Evolutionary conservation across 2,113 vertebrate species (phyloP).

Genomic region (Solenodon paradoxus): DNA sequence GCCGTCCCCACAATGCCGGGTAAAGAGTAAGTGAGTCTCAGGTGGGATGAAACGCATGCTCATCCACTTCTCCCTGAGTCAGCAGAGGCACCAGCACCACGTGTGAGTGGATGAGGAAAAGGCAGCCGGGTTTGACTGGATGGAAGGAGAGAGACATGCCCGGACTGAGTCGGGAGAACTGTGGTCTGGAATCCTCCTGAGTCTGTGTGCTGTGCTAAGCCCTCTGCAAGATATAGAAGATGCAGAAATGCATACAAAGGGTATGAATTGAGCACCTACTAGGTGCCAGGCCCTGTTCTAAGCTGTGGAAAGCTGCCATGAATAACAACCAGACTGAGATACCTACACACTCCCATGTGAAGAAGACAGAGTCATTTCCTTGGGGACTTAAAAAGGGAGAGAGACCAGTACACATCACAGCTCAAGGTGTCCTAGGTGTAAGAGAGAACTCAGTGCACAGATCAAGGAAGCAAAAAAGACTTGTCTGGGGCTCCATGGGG

Average conservation of each 20-base stretch:
- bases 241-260: background rate
- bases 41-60: rapidly evolving
- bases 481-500: rapidly evolving
- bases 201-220: background rate
- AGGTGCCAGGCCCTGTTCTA: background rate
- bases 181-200: background rate
- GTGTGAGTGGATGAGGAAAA: background rate
- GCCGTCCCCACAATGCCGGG: background rate
- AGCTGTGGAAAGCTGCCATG: background rate
- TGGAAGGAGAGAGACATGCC: background rate
- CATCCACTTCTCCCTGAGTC: background rate
- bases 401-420: too few species aligned
- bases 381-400: background rate
- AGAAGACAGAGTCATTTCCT: background rate
- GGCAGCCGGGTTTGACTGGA: background rate
- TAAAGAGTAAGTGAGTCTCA: rapidly evolving
- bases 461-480: rapidly evolving
- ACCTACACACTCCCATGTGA: background rate
- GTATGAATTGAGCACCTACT: background rate
- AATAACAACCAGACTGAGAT: background rate
- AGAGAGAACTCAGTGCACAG: too few species aligned
- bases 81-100: rapidly evolving
- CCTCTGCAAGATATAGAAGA: rapidly evolving
- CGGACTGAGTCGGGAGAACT: background rate
- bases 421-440: background rate